Conservation (phyloP, 2,797 vertebrate species). For the Xiphorhynchus erythropygius region DNA sequence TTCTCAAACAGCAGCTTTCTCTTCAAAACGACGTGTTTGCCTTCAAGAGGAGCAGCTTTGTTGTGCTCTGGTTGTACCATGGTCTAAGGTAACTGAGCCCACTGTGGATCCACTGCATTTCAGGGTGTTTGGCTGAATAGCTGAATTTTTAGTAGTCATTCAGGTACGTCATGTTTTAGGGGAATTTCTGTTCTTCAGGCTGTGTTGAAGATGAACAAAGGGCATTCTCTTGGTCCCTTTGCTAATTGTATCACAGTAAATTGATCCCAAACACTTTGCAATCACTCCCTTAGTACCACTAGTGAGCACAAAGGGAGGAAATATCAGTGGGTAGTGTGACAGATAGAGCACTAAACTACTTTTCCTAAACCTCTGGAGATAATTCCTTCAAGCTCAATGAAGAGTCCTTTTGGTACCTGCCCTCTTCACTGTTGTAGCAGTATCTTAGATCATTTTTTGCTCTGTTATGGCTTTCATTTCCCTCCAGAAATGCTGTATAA, state of each 20-base stretch:
- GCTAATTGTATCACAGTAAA: not conserved
- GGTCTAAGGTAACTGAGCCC: not conserved
- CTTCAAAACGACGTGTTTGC: not conserved
- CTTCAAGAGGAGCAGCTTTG: not conserved
- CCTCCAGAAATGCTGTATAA: not conserved
- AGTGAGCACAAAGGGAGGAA: not conserved
- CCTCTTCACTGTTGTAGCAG: not conserved
- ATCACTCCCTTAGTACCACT: not conserved
- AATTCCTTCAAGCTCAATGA: not conserved
- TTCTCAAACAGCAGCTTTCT: not conserved
- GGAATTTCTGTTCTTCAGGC: not conserved
- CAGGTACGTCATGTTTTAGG: not conserved
- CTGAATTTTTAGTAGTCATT: not conserved
- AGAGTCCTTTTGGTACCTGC: not conserved
- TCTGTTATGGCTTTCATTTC: not conserved
- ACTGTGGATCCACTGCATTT: fast-evolving
- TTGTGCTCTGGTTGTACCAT: not conserved
- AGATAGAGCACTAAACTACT: not conserved
- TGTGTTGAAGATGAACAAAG: not conserved
- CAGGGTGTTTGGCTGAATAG: not conserved
- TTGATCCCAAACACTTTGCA: not conserved
- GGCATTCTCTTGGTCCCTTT: not conserved
- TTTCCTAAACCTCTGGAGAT: not conserved
- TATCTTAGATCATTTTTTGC: not conserved
- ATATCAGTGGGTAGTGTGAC: not conserved